Base-by-base conservation (phyloP, 2,113 vertebrate genomes). In the Antidorcas marsupialis region DNA sequence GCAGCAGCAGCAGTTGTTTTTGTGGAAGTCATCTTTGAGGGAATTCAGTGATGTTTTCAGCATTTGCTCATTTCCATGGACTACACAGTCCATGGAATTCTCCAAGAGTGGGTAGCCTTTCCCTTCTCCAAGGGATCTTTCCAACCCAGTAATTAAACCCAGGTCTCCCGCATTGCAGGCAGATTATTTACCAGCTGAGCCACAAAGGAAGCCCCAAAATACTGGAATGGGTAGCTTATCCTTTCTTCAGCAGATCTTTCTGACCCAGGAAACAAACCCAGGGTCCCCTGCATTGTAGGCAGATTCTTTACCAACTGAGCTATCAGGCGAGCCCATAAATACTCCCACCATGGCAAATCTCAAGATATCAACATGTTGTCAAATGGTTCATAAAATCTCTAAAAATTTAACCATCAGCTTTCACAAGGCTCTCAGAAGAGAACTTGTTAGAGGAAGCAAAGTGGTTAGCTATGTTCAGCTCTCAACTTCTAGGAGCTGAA, bases 1-100 rank as follows among this genome's bases (percentile, higher is more conserved):
- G 45, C 45, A 47, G 45, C 43, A 45, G 43, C 43, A 45, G 45
- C 11, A 25, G 81, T 87, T 33, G 14, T 52, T 81, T 71, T 82
- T 82, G 59, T 57, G 39, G 50, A 89, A 53, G 16, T 71, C 16
- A 55, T 55, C n/a, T 94, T 79, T 94, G 45, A 67, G 13, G 59
- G 67, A 86, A 36, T 43, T 93, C 91, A 93, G 53, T 86, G 45
- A 86, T 57, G 16, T 88, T 88, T 88, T 59, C 87, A 81, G 28
- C 57, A 62, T 81, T 88, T 88, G 47, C 36, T 94, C 10, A 21
- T 94, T 87, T 62, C 45, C 64, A 71, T 6, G 19, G n/a, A 36
- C 64, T 71, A 36, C 21, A 71, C 64, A 71, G n/a, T 36, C 64
- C n/a, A 36, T 23, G n/a, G 64, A 36, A 71, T 71, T 71, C n/a